Percentiles rank a stretch among this genome's conserved stretches.
Evolutionary conservation across 2,113 vertebrate species (phyloP).

Genomic region (Peromyscus polionotus): DNA sequence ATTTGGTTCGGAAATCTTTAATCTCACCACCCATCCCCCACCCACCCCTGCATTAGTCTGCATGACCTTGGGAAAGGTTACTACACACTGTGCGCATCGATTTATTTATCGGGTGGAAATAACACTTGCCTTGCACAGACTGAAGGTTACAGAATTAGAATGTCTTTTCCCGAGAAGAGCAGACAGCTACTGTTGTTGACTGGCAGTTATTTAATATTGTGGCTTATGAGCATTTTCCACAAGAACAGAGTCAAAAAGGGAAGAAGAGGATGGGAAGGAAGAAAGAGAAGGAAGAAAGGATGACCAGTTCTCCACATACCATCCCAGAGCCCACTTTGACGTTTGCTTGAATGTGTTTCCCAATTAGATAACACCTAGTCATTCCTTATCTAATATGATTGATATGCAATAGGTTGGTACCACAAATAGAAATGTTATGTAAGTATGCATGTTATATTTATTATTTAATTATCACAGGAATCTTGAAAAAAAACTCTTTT

Average conservation of each 20-base stretch:
- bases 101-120: conserved; percentile 1
- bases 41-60: neutral
- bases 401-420: conserved; percentile 25
- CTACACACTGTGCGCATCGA: neutral
- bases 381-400: conserved; percentile 33
- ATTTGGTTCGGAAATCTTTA: conserved; percentile 26
- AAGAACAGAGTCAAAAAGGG: neutral
- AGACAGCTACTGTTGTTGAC: neutral
- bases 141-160: conserved; percentile 4
- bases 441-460: conserved; percentile 12
- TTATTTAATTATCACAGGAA: conserved; percentile 53
- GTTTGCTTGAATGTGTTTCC: conserved; percentile 38
- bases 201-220: conserved; percentile 51
- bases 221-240: conserved; percentile 27
- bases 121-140: neutral
- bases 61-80: neutral
- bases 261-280: neutral
- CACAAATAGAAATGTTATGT: conserved; percentile 5
- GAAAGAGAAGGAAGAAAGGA: neutral
- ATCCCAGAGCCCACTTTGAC: neutral
- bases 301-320: neutral
- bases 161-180: neutral
- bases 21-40: neutral
- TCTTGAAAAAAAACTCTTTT: conserved; percentile 51
- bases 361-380: conserved; percentile 1